These are phyloP conservation scores for Furnarius figulus DNA, from an alignment of 2,113 vertebrate genomes.

Conservation along the genomic window DNA sequence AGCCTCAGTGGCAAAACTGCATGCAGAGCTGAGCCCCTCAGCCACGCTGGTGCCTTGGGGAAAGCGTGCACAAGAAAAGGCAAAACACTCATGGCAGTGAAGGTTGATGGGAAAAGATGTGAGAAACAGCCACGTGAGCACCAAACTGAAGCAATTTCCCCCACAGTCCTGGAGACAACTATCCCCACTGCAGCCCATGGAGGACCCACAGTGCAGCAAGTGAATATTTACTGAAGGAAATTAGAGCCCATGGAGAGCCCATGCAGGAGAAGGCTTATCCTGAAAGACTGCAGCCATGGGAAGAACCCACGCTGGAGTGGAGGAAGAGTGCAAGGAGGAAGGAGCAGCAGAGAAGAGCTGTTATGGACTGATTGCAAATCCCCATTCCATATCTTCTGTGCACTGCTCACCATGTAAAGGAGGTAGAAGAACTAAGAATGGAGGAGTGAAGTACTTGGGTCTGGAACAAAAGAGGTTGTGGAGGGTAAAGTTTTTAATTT, in stretches of 20 bases:
- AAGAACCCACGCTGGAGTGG: background rate
- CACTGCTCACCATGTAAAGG: background rate
- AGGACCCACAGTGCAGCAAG: background rate
- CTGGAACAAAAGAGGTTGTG: background rate
- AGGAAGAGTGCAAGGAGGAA: background rate
- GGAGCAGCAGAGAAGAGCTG: background rate
- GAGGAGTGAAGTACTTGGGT: background rate
- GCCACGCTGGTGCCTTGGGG: fast-evolving
- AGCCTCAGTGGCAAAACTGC: background rate
- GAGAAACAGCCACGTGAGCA: background rate
- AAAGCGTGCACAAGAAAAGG: background rate
- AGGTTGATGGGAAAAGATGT: background rate
- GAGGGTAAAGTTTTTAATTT: background rate
- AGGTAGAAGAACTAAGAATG: background rate
- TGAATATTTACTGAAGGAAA: background rate
- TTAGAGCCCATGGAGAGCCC: background rate
- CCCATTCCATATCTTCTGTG: background rate
- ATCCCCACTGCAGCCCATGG: background rate
- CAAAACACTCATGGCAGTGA: background rate
- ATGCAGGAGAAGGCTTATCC: background rate
- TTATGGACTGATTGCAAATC: background rate
- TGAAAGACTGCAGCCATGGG: background rate
- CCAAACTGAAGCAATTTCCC: background rate
- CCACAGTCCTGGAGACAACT: fast-evolving
- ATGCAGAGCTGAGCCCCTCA: background rate